These are phyloP conservation scores for Ophthalmotilapia sp. DNA, from an alignment of 2,113 vertebrate species.

Conservation along the genomic window DNA sequence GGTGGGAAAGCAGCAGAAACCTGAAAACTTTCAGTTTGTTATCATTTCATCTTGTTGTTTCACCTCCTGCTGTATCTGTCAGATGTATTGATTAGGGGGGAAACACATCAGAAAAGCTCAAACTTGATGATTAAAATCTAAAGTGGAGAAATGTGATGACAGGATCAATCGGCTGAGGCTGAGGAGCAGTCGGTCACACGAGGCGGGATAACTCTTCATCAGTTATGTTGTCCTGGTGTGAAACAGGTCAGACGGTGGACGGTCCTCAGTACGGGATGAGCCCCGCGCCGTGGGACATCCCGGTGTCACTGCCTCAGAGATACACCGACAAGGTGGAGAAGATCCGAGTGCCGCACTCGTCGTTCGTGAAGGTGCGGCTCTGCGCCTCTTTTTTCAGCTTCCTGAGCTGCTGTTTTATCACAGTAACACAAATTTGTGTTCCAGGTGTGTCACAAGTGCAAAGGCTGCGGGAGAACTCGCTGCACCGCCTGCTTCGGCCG, in stretches of 20 bases:
- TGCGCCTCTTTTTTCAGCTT: not conserved
- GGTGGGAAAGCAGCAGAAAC: not conserved
- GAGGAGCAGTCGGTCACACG: not conserved
- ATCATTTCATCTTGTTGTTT: not conserved
- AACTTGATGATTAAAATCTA: not conserved
- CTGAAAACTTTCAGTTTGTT: not conserved
- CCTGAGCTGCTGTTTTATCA: not conserved
- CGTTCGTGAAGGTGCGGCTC: conserved; percentile 70
- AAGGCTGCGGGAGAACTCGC: conserved; percentile 57
- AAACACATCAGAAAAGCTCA: not conserved
- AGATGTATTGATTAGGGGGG: fast-evolving
- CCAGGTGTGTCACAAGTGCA: conserved; percentile 71
- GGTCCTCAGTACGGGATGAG: conserved; percentile 68
- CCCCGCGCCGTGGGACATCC: conserved; percentile 76
- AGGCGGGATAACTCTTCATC: fast-evolving
- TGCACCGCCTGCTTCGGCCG: conserved; percentile 56
- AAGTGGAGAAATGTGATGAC: not conserved
- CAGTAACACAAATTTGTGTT: not conserved
- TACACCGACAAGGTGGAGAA: conserved; percentile 68
- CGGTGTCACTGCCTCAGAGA: conserved; percentile 57
- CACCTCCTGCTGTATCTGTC: not conserved
- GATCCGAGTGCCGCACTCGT: conserved; percentile 72
- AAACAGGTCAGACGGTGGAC: conserved; percentile 70
- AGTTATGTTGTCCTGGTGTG: not conserved
- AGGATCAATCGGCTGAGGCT: not conserved